phyloP scores from a whole-genome alignment of 2,888 invertebrate species.

The Machimus rusticus region DNA sequence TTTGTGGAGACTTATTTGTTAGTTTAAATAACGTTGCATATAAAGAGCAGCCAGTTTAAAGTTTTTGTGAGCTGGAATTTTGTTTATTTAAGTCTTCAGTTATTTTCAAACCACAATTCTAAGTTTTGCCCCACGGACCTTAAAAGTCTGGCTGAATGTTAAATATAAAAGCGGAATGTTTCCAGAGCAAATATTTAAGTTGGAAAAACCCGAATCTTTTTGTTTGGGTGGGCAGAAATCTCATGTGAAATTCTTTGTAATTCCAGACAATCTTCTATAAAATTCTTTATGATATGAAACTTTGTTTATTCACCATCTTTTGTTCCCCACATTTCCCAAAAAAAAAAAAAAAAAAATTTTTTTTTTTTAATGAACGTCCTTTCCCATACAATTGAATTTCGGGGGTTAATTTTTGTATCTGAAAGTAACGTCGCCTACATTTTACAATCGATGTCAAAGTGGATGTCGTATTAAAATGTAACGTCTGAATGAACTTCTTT shows the following conservation, averaged over 20 bases:
- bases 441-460: background rate
- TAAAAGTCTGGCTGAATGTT: background rate
- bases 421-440: background rate
- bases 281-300: background rate
- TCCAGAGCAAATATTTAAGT: background rate
- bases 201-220: background rate
- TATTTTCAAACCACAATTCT: background rate
- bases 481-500: background rate
- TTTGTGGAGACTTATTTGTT: no score
- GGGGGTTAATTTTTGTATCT: background rate
- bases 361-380: background rate
- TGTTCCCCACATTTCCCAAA: background rate
- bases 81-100: background rate
- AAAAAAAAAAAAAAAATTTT: no score
- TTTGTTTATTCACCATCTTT: background rate
- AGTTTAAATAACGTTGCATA: no score
- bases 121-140: background rate
- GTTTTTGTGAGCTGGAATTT: no score
- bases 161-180: background rate
- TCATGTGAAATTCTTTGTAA: background rate
- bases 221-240: background rate
- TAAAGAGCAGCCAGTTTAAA: no score
- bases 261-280: background rate
- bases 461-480: background rate
- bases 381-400: background rate